Base-by-base conservation (phyloP, 2,797 vertebrate genomes). In the Eupleurogrammus muticus region DNA sequence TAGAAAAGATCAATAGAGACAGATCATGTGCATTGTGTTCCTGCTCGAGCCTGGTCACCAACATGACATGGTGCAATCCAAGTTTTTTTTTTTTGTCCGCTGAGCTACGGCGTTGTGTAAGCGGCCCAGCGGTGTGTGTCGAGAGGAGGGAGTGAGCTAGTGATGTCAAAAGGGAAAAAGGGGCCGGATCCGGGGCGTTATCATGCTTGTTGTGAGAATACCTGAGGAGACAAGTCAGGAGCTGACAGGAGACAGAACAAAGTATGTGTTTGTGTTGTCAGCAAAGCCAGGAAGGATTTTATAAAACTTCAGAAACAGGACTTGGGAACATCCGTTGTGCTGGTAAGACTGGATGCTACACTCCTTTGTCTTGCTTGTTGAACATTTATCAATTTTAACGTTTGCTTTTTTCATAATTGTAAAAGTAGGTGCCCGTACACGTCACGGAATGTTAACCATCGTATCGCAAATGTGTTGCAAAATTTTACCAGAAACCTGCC, bases 201-300 rank as follows among this genome's bases (percentile, higher is more conserved):
- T 77, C 65, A 32, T 66, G 62, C 73, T 46, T 81, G 63, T 83
- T 87, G 34, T 34, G 82, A 76, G 82, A 87, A 93, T 92, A 92
- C 93, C 92, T 93, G 92, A 92, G 80, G 86, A 90, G 89, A 90
- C 91, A 91, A 82, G 92, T 87, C 79, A 71, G 70, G 86, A 92
- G 75, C 73, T 81, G 91, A 91, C 62, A 58, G 59, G 58, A 84
- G 73, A 69, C 62, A 55, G 79, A 72, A 21, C 44, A 73, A 75
- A 82, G 75, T 80, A 70, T 81, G 64, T 57, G 70, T 79, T 82
- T 81, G 72, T 73, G 57, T 62, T 82, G 76, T 77, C 57, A 60
- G 57, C 58, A 60, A 52, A 76, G 51, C 52, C 55, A 68, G 48
- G 16, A 51, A 76, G 78, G 82, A 87, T 77, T 82, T 80, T 57